Percentiles rank a stretch among this genome's conserved stretches.
Conservation (phyloP, 2,113 vertebrate genomes). For the Sebastes schlegelii region DNA sequence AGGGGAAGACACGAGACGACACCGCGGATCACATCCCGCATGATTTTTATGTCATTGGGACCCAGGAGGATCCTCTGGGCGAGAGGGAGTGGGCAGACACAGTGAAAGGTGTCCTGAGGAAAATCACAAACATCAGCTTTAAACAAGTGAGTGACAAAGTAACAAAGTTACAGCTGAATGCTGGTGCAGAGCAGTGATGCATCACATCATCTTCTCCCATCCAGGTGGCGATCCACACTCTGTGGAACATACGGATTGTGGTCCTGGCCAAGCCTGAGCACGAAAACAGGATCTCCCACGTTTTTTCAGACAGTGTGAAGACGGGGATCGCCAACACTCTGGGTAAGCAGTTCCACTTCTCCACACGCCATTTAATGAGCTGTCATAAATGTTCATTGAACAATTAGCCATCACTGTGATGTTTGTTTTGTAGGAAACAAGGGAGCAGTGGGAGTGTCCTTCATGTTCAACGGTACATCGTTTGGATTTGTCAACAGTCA, state of each 20-base stretch:
- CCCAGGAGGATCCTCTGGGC: slow-evolving; percentile 93
- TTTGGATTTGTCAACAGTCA: slow-evolving; percentile 99
- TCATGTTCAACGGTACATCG: slow-evolving; percentile 98
- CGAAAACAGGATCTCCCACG: slow-evolving; percentile 95
- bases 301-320: slow-evolving; percentile 94
- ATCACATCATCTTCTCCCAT: neutral
- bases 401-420: neutral
- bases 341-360: slow-evolving; percentile 82
- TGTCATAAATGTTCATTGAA: neutral
- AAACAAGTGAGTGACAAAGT: slow-evolving; percentile 87
- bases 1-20: slow-evolving; percentile 95
- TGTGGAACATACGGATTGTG: slow-evolving; percentile 96
- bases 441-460: slow-evolving; percentile 96
- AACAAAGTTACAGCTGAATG: neutral
- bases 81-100: slow-evolving; percentile 95
- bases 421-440: slow-evolving; percentile 85
- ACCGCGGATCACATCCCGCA: slow-evolving; percentile 96
- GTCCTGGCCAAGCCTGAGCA: slow-evolving; percentile 96
- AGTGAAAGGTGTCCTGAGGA: slow-evolving; percentile 88
- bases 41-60: slow-evolving; percentile 96
- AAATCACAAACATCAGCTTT: slow-evolving; percentile 94
- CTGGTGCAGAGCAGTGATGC: neutral
- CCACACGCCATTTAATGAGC: neutral
- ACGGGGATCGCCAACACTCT: slow-evolving; percentile 97
- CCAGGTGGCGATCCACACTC: slow-evolving; percentile 93